Percentiles rank a stretch among this genome's conserved stretches.
Evolutionary conservation across 2,113 vertebrate species (phyloP).

Genomic region (Gorilla gorilla): DNA sequence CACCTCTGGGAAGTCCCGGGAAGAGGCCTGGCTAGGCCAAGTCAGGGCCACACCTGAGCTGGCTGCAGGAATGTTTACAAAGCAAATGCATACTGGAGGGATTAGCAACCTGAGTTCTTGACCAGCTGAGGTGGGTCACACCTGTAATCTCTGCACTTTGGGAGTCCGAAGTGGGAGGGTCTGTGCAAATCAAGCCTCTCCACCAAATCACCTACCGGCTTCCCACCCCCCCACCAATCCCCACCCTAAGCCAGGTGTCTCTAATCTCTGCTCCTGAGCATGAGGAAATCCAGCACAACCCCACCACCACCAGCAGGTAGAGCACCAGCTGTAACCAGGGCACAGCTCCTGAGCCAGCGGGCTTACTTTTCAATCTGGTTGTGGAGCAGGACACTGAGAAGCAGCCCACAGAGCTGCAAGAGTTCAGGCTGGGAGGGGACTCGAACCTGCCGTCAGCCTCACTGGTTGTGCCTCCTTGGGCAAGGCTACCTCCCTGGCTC

Average conservation of each 20-base stretch:
- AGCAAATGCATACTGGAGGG: not conserved
- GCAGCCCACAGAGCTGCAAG: not conserved
- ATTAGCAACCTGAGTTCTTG: not conserved
- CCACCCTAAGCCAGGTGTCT: not conserved
- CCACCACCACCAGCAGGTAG: not conserved
- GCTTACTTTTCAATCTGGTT: not conserved
- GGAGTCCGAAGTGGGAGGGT: no score
- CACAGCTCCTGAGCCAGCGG: not conserved
- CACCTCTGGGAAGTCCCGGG: no score
- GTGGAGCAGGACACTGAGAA: not conserved
- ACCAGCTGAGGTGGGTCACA: no score
- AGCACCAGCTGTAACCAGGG: not conserved
- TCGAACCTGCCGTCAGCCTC: accelerated
- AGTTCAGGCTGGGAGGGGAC: not conserved
- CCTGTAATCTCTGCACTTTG: not conserved
- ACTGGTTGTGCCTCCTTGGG: not conserved
- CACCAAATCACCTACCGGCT: not conserved
- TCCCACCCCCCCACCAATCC: no score
- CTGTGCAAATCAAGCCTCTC: not conserved
- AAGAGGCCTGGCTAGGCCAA: not conserved
- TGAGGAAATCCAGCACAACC: not conserved
- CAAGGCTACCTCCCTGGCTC: not conserved
- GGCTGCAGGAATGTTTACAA: not conserved
- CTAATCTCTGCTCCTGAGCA: not conserved
- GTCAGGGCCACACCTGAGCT: not conserved